These are phyloP conservation scores for Bilobella aurantiaca DNA, from an alignment of 1,140 invertebrate species.

Conservation along the genomic window DNA sequence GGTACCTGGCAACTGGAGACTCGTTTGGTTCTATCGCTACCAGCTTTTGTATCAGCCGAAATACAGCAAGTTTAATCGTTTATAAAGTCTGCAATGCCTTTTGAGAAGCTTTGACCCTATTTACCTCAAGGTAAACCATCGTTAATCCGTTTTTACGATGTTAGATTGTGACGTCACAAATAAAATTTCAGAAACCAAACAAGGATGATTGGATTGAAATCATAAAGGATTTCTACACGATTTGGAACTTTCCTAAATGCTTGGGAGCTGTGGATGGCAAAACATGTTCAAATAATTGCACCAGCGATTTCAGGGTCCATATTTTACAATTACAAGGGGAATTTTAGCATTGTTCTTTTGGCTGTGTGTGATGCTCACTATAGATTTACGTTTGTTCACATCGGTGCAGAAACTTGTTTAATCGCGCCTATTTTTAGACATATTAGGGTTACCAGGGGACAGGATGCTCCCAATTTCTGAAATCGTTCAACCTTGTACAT, in stretches of 20 bases:
- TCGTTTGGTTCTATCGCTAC: neutral
- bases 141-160: neutral
- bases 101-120: neutral
- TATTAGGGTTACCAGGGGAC: too few relatives aligned
- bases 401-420: too few relatives aligned
- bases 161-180: neutral
- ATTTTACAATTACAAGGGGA: slow-evolving; percentile 43
- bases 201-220: slow-evolving; percentile 36
- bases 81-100: slow-evolving; percentile 18
- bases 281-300: slow-evolving; percentile 34
- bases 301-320: slow-evolving; percentile 36
- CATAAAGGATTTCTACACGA: slow-evolving; percentile 35
- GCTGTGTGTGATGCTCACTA: slow-evolving; percentile 36
- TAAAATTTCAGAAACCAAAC: slow-evolving; percentile 28
- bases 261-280: slow-evolving; percentile 38
- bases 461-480: too few relatives aligned
- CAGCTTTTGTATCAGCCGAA: neutral
- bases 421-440: too few relatives aligned
- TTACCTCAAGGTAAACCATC: neutral
- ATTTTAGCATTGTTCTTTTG: slow-evolving; percentile 35
- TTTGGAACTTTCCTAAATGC: slow-evolving; percentile 37
- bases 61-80: neutral
- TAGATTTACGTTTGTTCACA: slow-evolving; percentile 35
- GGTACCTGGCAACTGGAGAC: neutral
- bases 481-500: slow-evolving; percentile 25